These are phyloP conservation scores for Cenopis cana DNA, from an alignment of 2,888 invertebrate genomes.

Conservation along the genomic window DNA sequence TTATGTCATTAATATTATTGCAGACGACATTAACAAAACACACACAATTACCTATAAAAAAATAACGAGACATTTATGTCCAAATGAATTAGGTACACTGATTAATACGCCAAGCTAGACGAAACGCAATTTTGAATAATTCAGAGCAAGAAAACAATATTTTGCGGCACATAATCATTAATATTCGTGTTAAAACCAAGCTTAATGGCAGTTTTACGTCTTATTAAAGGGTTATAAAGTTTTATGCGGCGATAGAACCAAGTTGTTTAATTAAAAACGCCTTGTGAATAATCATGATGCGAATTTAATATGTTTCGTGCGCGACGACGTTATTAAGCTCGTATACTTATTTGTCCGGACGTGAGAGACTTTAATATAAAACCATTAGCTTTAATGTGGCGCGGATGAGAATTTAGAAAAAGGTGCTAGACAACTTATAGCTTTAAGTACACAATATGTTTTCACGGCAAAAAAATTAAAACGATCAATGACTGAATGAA, in stretches of 20 bases:
- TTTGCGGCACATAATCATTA: conserved; percentile 76
- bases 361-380: conserved; percentile 46
- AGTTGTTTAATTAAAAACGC: conserved; percentile 82
- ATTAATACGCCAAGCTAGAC: conserved; percentile 13
- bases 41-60: not conserved
- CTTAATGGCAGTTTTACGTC: conserved; percentile 77
- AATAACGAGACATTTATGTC: not conserved
- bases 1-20: conserved; percentile 5
- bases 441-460: not conserved
- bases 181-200: conserved; percentile 76
- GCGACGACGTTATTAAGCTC: conserved; percentile 50
- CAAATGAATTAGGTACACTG: conserved; percentile 1
- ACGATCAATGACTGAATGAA: not conserved
- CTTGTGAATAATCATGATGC: conserved; percentile 79
- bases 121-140: conserved; percentile 33
- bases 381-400: conserved; percentile 44
- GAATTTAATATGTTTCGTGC: conserved; percentile 65
- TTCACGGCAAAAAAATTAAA: not conserved
- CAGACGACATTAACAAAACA: not conserved
- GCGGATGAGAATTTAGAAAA: conserved; percentile 8
- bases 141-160: conserved; percentile 52
- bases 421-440: not conserved
- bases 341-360: conserved; percentile 51
- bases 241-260: conserved; percentile 74
- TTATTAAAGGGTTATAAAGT: conserved; percentile 84